These are phyloP conservation scores for Euborellia annulipes DNA, from an alignment of 1,140 invertebrate species.

Conservation along the genomic window DNA sequence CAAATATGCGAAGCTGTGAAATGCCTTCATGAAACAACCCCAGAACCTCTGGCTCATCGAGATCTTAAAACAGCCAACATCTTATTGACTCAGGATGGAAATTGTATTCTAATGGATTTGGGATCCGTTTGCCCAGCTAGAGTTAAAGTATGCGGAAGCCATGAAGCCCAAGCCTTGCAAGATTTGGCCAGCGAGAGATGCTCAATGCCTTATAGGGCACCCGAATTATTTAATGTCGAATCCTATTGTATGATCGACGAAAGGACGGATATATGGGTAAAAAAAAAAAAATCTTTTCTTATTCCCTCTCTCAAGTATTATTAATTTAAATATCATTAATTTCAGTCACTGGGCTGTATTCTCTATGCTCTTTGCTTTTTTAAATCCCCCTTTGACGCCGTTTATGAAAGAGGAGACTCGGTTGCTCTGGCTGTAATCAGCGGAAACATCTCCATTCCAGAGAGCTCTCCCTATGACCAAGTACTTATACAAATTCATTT, in stretches of 20 bases:
- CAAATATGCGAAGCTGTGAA: slow-evolving; percentile 59
- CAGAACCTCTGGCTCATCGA: slow-evolving; percentile 59
- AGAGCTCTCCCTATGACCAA: slow-evolving; percentile 46
- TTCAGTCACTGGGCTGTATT: slow-evolving; percentile 71
- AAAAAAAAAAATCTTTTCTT: background rate
- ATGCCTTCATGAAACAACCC: slow-evolving; percentile 55
- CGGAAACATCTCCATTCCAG: slow-evolving; percentile 56
- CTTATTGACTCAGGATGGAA: slow-evolving; percentile 50
- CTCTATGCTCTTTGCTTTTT: slow-evolving; percentile 74
- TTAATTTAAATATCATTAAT: slow-evolving; percentile 18
- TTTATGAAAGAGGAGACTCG: slow-evolving; percentile 73
- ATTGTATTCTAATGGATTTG: slow-evolving; percentile 69
- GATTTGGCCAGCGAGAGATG: slow-evolving; percentile 70
- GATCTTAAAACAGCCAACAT: slow-evolving; percentile 78
- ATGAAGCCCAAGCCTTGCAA: slow-evolving; percentile 57
- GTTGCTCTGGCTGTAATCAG: slow-evolving; percentile 71
- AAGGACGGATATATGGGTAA: slow-evolving; percentile 75
- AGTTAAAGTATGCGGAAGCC: slow-evolving; percentile 51
- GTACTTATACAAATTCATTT: slow-evolving; percentile 23
- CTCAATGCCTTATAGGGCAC: slow-evolving; percentile 75
- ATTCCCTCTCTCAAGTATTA: background rate
- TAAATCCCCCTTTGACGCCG: slow-evolving; percentile 70
- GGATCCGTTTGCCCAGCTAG: slow-evolving; percentile 61
- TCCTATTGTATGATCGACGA: slow-evolving; percentile 66
- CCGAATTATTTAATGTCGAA: slow-evolving; percentile 76